Evolutionary conservation across 2,113 vertebrate genomes (phyloP), one percentile per base, ranked within the genome.

Genomic region (Chloropsis cyanopogon): DNA sequence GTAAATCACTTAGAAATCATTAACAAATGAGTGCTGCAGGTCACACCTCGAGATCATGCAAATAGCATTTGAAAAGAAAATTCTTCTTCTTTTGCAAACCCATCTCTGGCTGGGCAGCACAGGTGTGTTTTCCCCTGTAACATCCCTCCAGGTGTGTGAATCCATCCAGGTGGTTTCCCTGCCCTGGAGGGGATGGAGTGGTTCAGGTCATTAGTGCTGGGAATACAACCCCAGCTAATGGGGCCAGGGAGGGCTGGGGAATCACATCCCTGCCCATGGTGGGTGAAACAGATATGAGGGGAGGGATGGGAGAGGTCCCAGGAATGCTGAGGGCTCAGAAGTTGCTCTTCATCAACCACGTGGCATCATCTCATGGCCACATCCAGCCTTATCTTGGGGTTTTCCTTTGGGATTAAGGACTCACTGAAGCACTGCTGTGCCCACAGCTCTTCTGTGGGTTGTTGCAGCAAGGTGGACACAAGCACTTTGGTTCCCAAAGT

Each of bases 261-360:
- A 15, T 47, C 4, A 0, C 1, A 2, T 19, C 63, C 9, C 37
- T 69, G 65, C 28, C 44, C 1, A 0, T 0, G 3, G 12, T 37
- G 57, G 66, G 79, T n/a, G 49, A 29, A 9, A 20, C 0, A 18
- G 66, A 0, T 11, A 24, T 20, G 42, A 54, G 31, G 10, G 10
- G 39, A 66, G 21, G 60, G 78, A 4, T 64, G 66, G 65, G n/a
- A 56, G 20, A 33, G 16, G 41, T 54, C 12, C 44, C 0, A 2
- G 52, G n/a, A 16, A 35, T 46, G 49, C 39, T 47, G 29, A 0
- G 0, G 61, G 52, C 35, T 85, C 26, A 11, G 26, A 14, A 63
- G 23, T 0, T 10, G 20, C 39, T 75, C 39, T 14, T 35, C 4
- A 42, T 35, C 13, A 14, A 5, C 35, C 29, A 0, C 0, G 14